Base-by-base conservation (phyloP, 2,797 vertebrate genomes). In the Oceanodroma leucorhoa region DNA sequence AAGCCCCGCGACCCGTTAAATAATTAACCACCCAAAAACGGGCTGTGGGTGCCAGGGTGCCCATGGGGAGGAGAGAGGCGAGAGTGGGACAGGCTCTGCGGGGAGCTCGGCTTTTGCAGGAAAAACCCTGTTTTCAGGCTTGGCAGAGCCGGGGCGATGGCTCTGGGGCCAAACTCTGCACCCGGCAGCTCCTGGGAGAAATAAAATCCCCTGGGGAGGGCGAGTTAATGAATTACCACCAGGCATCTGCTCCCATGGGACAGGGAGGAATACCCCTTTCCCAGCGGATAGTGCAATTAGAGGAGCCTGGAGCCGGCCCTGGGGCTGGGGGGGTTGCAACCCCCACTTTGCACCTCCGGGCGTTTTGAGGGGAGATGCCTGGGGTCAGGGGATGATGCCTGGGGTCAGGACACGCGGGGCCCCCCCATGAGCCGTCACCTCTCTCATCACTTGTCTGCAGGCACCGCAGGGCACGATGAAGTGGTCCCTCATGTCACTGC, bases 381-480 rank as follows among this genome's bases (percentile, higher is more conserved):
- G 57, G 70, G 76, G 15, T 46, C 61, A 40, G 50, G 38, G 18
- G 14, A 50, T 3, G 22, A 58, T 62, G 27, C 19, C 22, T 8
- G 48, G 38, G 36, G 7, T 46, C 21, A n/a, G 76, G 32, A 9
- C 32, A 54, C 0, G 5, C 0, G 0, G 43, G 34, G 12, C 8
- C 12, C 66, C 60, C n/a, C 1, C 4, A 2, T 0, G 1, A 75
- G 58, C 53, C 13, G 3, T 98, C 97, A 99, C 99, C 99, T 99
- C 99, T 98, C 98, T 98, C 98, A 99, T 99, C 93, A 99, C 98
- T 97, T 99, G 99, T 70, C 99, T 97, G 98, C 99, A 99, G 93
- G 98, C 99, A 0, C 99, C 99, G 2, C 99, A 99, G 0, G 99
- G 99, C 0, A 97, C 93, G 94, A 99, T 99, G 90, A 99, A 99